Evolutionary conservation across 2,113 vertebrate species (phyloP).

Genomic region (Eleginops maclovinus): DNA sequence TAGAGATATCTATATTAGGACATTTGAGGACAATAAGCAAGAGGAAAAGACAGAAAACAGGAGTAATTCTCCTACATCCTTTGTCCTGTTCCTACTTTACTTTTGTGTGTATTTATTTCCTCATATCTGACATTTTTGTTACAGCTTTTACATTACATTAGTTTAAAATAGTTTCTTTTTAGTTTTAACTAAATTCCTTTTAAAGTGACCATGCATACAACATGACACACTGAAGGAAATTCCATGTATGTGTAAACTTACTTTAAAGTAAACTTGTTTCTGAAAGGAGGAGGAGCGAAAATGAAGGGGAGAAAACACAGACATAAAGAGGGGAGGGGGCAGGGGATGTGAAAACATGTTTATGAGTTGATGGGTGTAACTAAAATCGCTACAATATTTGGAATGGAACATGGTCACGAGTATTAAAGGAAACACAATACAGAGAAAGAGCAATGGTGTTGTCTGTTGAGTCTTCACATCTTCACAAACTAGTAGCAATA

Average conservation of each 20-base stretch:
- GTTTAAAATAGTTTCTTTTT: too few relatives aligned
- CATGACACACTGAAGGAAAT: too few relatives aligned
- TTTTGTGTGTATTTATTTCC: too few relatives aligned
- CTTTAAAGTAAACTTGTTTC: too few relatives aligned
- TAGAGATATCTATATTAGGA: not conserved
- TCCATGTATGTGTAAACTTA: too few relatives aligned
- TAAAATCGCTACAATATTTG: constrained; percentile 16
- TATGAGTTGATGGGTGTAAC: constrained; percentile 24
- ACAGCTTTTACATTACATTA: too few relatives aligned
- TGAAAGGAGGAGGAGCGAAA: constrained; percentile 7
- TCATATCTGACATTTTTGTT: too few relatives aligned
- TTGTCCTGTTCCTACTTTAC: too few relatives aligned
- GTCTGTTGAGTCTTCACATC: not conserved
- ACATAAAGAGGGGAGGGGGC: not conserved
- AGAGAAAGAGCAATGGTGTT: not conserved
- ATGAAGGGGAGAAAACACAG: constrained; percentile 35
- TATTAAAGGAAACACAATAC: constrained; percentile 33
- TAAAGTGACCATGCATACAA: too few relatives aligned
- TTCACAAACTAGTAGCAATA: not conserved
- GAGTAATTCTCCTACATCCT: not conserved
- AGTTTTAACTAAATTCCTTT: too few relatives aligned
- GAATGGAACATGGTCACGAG: not conserved
- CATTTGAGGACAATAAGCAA: not conserved
- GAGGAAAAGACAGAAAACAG: constrained; percentile 16
- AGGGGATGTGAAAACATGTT: constrained; percentile 70